Base-by-base conservation (phyloP, 2,888 invertebrate genomes). In the Phlogophora meticulosa region DNA sequence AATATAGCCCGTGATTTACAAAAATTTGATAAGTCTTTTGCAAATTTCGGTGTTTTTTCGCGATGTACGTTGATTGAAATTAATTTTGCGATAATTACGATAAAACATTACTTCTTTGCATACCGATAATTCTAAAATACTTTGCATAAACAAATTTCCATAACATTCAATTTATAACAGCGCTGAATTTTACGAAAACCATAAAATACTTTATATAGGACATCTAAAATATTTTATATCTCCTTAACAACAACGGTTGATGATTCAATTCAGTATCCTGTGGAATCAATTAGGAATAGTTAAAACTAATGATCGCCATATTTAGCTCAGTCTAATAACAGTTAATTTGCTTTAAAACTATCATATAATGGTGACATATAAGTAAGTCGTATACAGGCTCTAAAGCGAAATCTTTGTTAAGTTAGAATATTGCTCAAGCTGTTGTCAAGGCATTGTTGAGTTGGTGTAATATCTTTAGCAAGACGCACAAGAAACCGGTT, bases 401-500 rank as follows among this genome's bases (percentile, higher is more conserved):
- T 1, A 13, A 36, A 20, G 15, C 20, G 20, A 48, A 57, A 24
- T 57, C 22, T 52, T 11, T 51, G 17, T 17, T 5, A 10, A 24
- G n/a, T 60, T 15, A 40, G 9, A 38, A 56, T 28, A 28, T 56
- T 52, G 11, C 32, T 52, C 32, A 42, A 46, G 24, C 10, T 32
- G 15, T 28, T 43, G 22, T 28, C 20, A 49, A 32, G 36, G 48
- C 13, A 61, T 69, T 46, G 40, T 70, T 45, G n/a, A 11, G 45
- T 53, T 48, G 17, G 28, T 34, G 22, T 63, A 55, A 51, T 57
- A 11, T n/a, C 42, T 64, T 32, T 22, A 15, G 45, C 42, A 56
- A 57, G 42, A 52, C 46, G 11, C 24, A 17, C 28, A 55, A 38
- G 15, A 72, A 64, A 77, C 72, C 48, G 40, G 52, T 65, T 20